phyloP scores from a whole-genome alignment of 2,113 vertebrate species.

The Sinocyclocheilus anophthalmus region DNA sequence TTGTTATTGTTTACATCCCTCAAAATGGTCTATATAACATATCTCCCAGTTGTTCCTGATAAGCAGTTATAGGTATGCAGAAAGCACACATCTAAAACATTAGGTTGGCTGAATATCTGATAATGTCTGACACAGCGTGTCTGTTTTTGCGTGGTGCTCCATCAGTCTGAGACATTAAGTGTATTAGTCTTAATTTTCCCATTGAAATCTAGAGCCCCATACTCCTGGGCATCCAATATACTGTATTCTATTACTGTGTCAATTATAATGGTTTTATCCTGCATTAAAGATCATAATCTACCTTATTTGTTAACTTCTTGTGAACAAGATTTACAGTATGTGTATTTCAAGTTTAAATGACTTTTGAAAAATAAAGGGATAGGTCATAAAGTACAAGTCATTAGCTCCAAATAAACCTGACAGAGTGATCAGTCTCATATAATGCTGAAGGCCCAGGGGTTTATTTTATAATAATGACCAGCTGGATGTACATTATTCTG shows the following conservation, averaged over 20 bases:
- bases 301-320: background rate
- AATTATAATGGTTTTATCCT: background rate
- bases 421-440: no score
- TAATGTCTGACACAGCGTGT: constrained; percentile 8
- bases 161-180: constrained; percentile 7
- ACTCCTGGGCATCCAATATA: background rate
- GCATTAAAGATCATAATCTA: background rate
- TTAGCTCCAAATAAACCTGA: no score
- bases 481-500: no score
- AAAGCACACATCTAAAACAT: background rate
- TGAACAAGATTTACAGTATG: background rate
- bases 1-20: no score
- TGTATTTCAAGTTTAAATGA: no score
- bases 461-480: no score
- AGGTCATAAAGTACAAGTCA: no score
- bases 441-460: no score
- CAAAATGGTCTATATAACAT: no score
- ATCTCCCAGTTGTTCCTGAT: background rate
- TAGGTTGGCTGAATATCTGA: background rate
- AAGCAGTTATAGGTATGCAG: background rate
- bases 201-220: background rate
- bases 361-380: no score
- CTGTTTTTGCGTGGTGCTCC: background rate
- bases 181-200: constrained; percentile 29
- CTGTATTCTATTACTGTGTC: background rate